Evolutionary conservation across 2,888 invertebrate species (phyloP).

Genomic region (Odontocolon sp.): DNA sequence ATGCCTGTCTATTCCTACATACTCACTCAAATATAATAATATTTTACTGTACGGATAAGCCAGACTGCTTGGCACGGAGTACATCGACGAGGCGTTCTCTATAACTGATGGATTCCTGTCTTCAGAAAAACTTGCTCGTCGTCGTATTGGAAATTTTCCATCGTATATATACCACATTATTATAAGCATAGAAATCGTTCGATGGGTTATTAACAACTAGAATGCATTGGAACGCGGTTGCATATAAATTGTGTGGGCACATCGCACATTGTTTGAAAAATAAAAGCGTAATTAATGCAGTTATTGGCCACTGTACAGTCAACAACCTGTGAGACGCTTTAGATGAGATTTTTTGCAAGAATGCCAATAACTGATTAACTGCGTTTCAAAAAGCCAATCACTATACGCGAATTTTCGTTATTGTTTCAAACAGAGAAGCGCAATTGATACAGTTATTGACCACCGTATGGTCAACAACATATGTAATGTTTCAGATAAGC

Average conservation of each 20-base stretch:
- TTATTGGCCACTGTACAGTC: too few relatives aligned
- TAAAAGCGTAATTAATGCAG: too few relatives aligned
- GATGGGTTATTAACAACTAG: slow-evolving; percentile 31
- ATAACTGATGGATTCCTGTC: slow-evolving; percentile 50
- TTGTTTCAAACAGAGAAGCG: too few relatives aligned
- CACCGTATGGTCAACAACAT: too few relatives aligned
- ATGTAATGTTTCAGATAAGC: too few relatives aligned
- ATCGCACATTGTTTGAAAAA: too few relatives aligned
- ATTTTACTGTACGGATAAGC: slow-evolving; percentile 50
- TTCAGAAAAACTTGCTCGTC: slow-evolving; percentile 59
- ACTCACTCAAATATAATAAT: slow-evolving; percentile 47
- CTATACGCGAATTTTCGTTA: too few relatives aligned
- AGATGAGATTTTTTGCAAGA: too few relatives aligned
- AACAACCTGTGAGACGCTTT: too few relatives aligned
- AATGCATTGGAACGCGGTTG: slow-evolving; percentile 25
- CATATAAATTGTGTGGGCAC: slow-evolving; percentile 5
- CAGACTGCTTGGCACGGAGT: slow-evolving; percentile 73
- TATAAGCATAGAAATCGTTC: slow-evolving; percentile 23
- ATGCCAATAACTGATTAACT: too few relatives aligned
- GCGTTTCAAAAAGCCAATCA: too few relatives aligned
- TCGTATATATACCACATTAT: neutral
- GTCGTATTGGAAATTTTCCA: slow-evolving; percentile 51
- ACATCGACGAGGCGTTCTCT: slow-evolving; percentile 42
- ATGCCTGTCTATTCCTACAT: slow-evolving; percentile 22
- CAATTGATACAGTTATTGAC: too few relatives aligned